These are phyloP conservation scores for Hemitrygon akajei DNA, from an alignment of 2,797 vertebrate species.

Conservation along the genomic window DNA sequence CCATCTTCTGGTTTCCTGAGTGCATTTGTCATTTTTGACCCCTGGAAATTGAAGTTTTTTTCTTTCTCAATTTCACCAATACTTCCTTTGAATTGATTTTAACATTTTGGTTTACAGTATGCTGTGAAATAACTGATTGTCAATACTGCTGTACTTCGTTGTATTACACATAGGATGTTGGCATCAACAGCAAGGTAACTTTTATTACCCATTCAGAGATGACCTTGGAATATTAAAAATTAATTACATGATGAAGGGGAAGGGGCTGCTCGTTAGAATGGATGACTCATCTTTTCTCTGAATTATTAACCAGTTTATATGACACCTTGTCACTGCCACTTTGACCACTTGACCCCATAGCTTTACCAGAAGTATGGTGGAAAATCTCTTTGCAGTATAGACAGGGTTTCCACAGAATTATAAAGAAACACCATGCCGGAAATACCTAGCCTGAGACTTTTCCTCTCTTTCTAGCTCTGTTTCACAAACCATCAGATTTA, in stretches of 20 bases:
- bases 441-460: neutral
- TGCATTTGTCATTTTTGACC: too few relatives aligned
- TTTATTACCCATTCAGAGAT: neutral
- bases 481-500: conserved; percentile 7
- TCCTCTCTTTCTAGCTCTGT: neutral
- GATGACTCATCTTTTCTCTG: neutral
- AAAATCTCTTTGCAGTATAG: neutral
- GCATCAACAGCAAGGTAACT: neutral
- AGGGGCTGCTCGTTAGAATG: neutral
- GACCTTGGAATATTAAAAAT: neutral
- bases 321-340: too few relatives aligned
- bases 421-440: neutral
- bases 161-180: neutral
- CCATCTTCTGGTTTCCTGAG: too few relatives aligned
- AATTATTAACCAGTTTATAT: neutral
- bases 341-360: neutral
- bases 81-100: too few relatives aligned
- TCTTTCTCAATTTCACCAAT: too few relatives aligned
- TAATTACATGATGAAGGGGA: neutral
- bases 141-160: neutral
- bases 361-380: neutral
- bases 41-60: too few relatives aligned
- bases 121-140: neutral
- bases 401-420: neutral
- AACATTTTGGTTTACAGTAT: neutral